Base-by-base conservation (phyloP, 2,797 vertebrate genomes). In the Helostoma temminkii region DNA sequence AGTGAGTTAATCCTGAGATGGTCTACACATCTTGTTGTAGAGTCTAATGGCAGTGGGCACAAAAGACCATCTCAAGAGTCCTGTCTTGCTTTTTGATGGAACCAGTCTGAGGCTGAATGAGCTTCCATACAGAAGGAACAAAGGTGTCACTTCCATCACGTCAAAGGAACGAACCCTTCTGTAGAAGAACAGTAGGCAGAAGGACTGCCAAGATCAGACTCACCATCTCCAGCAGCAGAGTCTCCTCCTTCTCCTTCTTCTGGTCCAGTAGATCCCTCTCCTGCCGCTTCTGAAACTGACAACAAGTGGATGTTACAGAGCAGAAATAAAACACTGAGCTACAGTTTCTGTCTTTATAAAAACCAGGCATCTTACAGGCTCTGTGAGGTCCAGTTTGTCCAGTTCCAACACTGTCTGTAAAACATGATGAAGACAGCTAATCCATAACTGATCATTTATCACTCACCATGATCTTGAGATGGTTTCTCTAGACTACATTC, bases 381-480 rank as follows among this genome's bases (percentile, higher is more conserved):
- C 96, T 52, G 94, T 95, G 22, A 96, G 95, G 80, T 98, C 96
- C 94, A 98, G 95, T 91, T 96, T 96, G 93, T 98, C 96, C 92
- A 98, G 68, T 91, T 98, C 97, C 88, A 97, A 83, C 50, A 98
- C 96, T 6, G 94, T 97, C 97, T 98, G 65, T 39, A 92, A 88
- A 50, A 81, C 19, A 83, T 1, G 0, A 56, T 9, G 37, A 19
- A 39, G 25, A 55, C 62, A 46, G 26, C 70, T 53, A 64, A 66
- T 54, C 32, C 22, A 50, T 42, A 18, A 55, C 11, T 14, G 7
- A 16, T 36, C 14, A 39, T 16, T 26, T 6, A 50, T 46, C 16
- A 32, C 8, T 21, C 9, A 2, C 26, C n/a, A n/a, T 2, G 6
- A 19, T 19, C 26, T n/a, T n/a, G 9, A 9, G 8, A 5, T 30